A percentile compares a stretch with the other conserved stretches of the same genome.
These are phyloP conservation scores for Manacus vitellinus DNA, from an alignment of 2,113 vertebrate genomes.

Conservation along the genomic window DNA sequence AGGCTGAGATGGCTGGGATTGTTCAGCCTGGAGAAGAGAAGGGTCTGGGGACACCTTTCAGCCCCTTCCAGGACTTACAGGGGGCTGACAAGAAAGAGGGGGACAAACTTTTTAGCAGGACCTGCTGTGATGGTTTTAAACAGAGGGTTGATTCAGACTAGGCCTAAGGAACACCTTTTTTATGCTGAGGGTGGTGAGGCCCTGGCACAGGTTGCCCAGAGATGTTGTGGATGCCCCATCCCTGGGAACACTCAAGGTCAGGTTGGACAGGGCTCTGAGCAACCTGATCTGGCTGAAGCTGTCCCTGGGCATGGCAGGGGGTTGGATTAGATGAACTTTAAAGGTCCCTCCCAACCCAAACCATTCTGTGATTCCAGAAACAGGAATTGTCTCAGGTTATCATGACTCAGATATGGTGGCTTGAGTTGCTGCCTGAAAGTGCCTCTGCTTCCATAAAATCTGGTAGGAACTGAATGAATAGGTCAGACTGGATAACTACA, in stretches of 20 bases:
- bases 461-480: background rate
- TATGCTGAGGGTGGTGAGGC: background rate
- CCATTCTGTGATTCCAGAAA: background rate
- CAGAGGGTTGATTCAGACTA: no score
- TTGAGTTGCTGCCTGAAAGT: background rate
- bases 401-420: fast-evolving
- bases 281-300: background rate
- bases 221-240: background rate
- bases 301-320: background rate
- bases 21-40: background rate
- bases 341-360: background rate
- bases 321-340: background rate
- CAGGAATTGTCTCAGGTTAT: background rate
- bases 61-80: background rate
- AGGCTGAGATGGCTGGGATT: background rate
- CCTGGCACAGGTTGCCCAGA: background rate
- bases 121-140: background rate
- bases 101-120: background rate
- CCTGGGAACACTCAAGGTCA: background rate
- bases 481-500: background rate
- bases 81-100: background rate
- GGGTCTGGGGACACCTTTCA: background rate
- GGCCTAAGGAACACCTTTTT: background rate
- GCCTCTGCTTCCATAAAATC: background rate
- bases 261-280: background rate